Evolutionary conservation across 1,140 invertebrate species (phyloP), one percentile per base, ranked within the genome.

Genomic region (Lerema accius): DNA sequence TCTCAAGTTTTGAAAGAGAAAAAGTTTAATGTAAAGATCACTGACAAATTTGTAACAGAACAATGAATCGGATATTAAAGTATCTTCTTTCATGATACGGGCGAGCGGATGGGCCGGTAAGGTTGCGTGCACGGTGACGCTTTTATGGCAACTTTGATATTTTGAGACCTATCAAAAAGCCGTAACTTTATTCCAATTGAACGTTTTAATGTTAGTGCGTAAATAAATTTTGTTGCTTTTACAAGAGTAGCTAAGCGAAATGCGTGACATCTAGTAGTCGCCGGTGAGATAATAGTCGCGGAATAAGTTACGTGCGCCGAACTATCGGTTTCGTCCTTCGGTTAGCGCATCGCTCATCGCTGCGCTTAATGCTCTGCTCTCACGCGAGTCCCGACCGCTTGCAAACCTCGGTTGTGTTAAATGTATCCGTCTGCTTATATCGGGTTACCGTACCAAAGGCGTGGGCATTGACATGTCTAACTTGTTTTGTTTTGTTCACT

Each of bases 1-100:
- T 80, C 80, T 90, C 83, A 81, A 79, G 71, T 89, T 87, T 86
- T 85, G 80, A 84, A 86, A 87, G 80, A 76, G 78, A 86, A 89
- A 90, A 89, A 89, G 84, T 85, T 86, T 86, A 86, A 86, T 90
- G 82, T 89, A 81, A 87, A 89, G 87, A 90, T 90, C 87, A 84
- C 87, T 90, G 86, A 90, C 87, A 90, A 90, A 89, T 90, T 90
- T 90, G 86, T 89, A 89, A 90, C 87, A 89, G 86, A 89, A 90
- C 86, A 90, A 90, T 89, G 87, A 90, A 84, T 90, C 76, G 83
- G 87, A 89, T 89, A 90, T 88, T 87, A 86, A 86, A 89, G 86
- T 88, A 89, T 90, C 86, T 69, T 66, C 77, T 90, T 90, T 88
- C 87, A 80, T 82, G 87, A 86, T 82, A 82, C 83, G 81, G 82